A percentile compares a stretch with the other conserved stretches of the same genome.
Evolutionary conservation across 2,888 invertebrate species (phyloP).

Genomic region (Lysandra bellargus): DNA sequence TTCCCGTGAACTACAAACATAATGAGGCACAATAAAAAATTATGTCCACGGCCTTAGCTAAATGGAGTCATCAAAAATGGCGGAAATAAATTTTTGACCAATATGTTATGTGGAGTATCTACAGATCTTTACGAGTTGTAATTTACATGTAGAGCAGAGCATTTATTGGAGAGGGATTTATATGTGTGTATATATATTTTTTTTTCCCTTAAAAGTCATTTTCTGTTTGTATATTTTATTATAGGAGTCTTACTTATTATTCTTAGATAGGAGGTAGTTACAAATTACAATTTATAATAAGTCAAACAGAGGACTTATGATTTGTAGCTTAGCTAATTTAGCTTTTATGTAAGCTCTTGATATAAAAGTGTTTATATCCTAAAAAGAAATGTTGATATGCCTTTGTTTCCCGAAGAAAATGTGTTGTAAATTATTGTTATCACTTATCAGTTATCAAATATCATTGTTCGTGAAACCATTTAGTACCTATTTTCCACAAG

Average conservation of each 20-base stretch:
- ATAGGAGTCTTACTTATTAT: not conserved
- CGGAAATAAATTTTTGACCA: conserved; percentile 12
- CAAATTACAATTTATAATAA: too few species aligned
- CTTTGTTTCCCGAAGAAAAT: too few species aligned
- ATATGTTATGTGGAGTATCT: conserved; percentile 5
- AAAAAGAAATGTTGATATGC: too few species aligned
- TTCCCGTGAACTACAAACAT: not conserved
- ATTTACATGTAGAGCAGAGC: not conserved
- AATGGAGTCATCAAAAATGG: conserved; percentile 9
- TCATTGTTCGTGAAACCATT: too few species aligned
- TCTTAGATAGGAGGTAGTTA: too few species aligned
- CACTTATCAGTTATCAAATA: too few species aligned
- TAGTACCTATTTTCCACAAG: too few species aligned
- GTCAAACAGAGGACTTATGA: too few species aligned
- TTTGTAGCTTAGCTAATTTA: too few species aligned
- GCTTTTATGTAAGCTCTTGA: too few species aligned
- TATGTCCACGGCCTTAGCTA: not conserved
- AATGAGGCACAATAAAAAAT: not conserved
- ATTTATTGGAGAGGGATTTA: conserved; percentile 3
- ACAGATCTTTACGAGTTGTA: conserved; percentile 15
- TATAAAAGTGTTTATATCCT: too few species aligned
- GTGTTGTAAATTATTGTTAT: too few species aligned
- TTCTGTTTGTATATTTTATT: not conserved
- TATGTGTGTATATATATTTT: not conserved
- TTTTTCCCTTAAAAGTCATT: not conserved